Percentiles rank a stretch among this genome's conserved stretches.
phyloP scores from a whole-genome alignment of 2,888 invertebrate species.

The Campaea margaritaria region DNA sequence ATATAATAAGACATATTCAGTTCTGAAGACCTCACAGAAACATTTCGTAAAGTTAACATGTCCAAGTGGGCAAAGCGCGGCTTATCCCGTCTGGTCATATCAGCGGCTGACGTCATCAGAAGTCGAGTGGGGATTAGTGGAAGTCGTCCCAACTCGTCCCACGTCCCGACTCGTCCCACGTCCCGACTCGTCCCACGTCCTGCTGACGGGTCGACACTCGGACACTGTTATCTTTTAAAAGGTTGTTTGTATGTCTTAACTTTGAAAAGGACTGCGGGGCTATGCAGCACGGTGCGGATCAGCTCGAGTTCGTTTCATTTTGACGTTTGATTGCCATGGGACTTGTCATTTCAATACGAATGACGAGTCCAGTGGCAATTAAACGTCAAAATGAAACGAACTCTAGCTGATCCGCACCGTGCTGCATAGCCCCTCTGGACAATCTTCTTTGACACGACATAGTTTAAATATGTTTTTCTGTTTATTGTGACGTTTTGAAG shows the following conservation, averaged over 20 bases:
- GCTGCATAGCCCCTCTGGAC: no score
- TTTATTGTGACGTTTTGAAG: no score
- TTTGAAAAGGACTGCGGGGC: slow-evolving; percentile 4
- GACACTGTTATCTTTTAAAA: slow-evolving; percentile 32
- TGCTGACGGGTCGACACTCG: slow-evolving; percentile 19
- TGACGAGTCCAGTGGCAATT: no score
- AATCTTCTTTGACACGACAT: not conserved
- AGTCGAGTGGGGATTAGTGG: slow-evolving; percentile 42
- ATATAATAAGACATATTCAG: not conserved
- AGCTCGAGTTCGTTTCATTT: no score
- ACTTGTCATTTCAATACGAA: no score
- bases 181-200: slow-evolving; percentile 39
- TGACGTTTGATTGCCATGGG: no score
- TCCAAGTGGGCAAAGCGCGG: slow-evolving; percentile 7
- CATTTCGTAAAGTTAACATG: slow-evolving; percentile 7
- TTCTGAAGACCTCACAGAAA: not conserved
- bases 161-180: slow-evolving; percentile 32
- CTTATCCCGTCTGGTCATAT: slow-evolving; percentile 30
- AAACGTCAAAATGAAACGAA: no score
- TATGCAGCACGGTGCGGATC: no score
- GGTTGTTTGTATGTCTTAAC: slow-evolving; percentile 10
- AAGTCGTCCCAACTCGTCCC: slow-evolving; percentile 36
- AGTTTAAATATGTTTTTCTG: no score
- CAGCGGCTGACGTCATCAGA: slow-evolving; percentile 37
- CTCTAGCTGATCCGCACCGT: no score